Percentiles rank a stretch among this genome's conserved stretches.
These are phyloP conservation scores for Typhlichthys subterraneus DNA, from an alignment of 2,797 vertebrate species.

Conservation along the genomic window DNA sequence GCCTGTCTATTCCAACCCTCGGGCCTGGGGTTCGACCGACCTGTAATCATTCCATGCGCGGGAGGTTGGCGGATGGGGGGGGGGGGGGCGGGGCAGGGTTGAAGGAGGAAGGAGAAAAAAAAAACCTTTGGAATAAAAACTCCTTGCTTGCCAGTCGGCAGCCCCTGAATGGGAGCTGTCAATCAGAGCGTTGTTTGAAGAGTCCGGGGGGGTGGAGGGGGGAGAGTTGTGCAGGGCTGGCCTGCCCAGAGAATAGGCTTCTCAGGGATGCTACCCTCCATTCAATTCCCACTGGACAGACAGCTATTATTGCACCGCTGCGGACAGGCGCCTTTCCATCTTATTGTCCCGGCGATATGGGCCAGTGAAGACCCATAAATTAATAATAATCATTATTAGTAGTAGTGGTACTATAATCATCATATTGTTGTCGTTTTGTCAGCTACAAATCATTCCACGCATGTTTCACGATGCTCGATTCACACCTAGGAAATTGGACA, in stretches of 20 bases:
- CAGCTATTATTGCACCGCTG: slow-evolving; percentile 79
- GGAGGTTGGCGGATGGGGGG: too few relatives aligned
- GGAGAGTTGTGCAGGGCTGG: slow-evolving; percentile 53
- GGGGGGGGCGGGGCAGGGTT: too few relatives aligned
- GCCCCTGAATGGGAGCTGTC: slow-evolving; percentile 89
- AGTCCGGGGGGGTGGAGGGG: slow-evolving; percentile 77
- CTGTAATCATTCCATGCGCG: slow-evolving; percentile 76
- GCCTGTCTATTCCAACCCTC: slow-evolving; percentile 25
- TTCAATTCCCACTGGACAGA: slow-evolving; percentile 91
- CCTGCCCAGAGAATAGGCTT: slow-evolving; percentile 82
- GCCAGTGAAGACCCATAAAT: slow-evolving; percentile 48
- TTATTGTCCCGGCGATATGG: slow-evolving; percentile 60
- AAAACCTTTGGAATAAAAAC: slow-evolving; percentile 82
- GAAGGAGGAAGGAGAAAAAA: not conserved
- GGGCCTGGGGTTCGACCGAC: slow-evolving; percentile 54
- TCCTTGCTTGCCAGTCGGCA: slow-evolving; percentile 84
- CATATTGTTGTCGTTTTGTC: too few relatives aligned
- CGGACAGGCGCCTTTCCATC: slow-evolving; percentile 72
- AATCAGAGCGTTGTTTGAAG: slow-evolving; percentile 86
- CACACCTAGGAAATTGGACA: not conserved
- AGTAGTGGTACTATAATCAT: not conserved
- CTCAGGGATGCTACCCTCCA: slow-evolving; percentile 89
- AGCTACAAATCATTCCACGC: too few relatives aligned
- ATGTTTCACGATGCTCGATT: not conserved
- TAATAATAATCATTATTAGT: slow-evolving; percentile 35